These are phyloP conservation scores for Drosophila pallidifrons DNA, from an alignment of 1,140 invertebrate genomes.

Conservation along the genomic window DNA sequence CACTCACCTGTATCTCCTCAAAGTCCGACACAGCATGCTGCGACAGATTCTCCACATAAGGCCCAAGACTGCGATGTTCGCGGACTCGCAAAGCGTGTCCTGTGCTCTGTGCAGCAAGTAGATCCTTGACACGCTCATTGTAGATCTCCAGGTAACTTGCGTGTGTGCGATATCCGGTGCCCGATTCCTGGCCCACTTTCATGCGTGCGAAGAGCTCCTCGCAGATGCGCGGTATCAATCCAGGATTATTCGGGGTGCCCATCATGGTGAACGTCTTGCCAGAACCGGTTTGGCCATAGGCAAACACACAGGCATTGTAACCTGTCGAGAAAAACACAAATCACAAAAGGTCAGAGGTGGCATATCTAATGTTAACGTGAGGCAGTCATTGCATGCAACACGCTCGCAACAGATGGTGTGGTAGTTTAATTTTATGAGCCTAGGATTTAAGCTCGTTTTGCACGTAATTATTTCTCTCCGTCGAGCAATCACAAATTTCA, in stretches of 20 bases:
- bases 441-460: neutral
- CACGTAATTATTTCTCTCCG: constrained; percentile 1
- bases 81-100: constrained; percentile 93
- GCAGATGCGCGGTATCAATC: constrained; percentile 95
- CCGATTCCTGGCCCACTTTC: constrained; percentile 91
- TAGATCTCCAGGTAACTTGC: constrained; percentile 97
- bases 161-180: constrained; percentile 93
- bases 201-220: constrained; percentile 91
- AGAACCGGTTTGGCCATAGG: constrained; percentile 92
- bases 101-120: constrained; percentile 89
- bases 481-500: constrained; percentile 1
- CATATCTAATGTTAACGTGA: neutral
- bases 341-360: constrained; percentile 17
- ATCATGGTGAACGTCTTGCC: constrained; percentile 99
- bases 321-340: constrained; percentile 85
- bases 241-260: constrained; percentile 93
- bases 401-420: constrained; percentile 2
- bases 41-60: constrained; percentile 96
- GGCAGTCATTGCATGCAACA: constrained; percentile 29
- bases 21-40: constrained; percentile 95
- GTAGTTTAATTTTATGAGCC: neutral
- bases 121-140: constrained; percentile 95
- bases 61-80: constrained; percentile 96
- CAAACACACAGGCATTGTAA: constrained; percentile 99
- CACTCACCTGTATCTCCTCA: constrained; percentile 90